phyloP scores from a whole-genome alignment of 2,113 vertebrate species.

The Danio rerio region DNA sequence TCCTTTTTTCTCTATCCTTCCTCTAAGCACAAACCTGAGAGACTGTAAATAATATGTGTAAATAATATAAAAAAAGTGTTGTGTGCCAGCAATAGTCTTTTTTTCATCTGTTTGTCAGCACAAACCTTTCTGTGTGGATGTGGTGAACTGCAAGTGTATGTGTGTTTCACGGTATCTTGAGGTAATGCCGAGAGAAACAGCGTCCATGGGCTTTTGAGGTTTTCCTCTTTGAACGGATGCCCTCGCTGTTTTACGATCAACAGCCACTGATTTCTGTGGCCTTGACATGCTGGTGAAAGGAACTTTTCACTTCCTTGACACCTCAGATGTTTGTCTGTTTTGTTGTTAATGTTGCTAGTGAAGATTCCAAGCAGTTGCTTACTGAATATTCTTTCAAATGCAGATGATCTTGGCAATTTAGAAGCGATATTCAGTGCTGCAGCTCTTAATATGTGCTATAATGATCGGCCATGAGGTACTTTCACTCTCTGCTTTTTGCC shows the following conservation, averaged over 20 bases:
- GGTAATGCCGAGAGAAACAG: slow-evolving; percentile 18
- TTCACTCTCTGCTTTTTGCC: background rate
- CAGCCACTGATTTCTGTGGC: slow-evolving; percentile 27
- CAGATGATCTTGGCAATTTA: no score
- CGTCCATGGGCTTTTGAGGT: slow-evolving; percentile 50
- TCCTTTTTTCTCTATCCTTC: slow-evolving; percentile 2
- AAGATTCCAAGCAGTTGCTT: background rate
- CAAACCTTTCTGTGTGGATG: slow-evolving; percentile 29
- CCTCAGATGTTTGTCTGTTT: slow-evolving; percentile 25
- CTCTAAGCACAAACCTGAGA: background rate
- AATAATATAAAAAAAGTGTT: background rate
- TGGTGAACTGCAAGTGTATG: slow-evolving; percentile 26
- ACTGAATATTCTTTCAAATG: background rate
- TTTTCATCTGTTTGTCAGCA: background rate
- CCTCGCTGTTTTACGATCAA: slow-evolving; percentile 27
- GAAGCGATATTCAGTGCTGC: background rate
- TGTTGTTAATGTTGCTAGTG: background rate
- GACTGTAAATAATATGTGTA: background rate
- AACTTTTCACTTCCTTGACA: slow-evolving; percentile 41
- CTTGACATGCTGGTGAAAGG: background rate
- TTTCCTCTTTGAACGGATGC: slow-evolving; percentile 57
- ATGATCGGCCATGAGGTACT: background rate
- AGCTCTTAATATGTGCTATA: background rate
- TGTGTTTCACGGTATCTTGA: slow-evolving; percentile 22
- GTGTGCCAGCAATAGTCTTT: background rate